Conservation (phyloP, 2,888 invertebrate species). For the Tethea ocularis region DNA sequence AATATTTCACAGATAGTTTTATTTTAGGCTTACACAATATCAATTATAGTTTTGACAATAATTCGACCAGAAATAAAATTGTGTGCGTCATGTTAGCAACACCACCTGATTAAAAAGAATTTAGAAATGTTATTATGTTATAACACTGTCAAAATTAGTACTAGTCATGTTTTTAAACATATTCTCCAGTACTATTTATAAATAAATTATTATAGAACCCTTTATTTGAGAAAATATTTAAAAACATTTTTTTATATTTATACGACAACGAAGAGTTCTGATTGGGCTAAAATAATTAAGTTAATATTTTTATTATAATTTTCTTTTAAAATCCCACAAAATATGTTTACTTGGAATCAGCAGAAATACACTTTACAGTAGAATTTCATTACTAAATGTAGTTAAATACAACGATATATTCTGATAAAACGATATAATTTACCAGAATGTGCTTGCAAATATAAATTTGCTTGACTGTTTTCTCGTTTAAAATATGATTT, state of each 20-base stretch:
- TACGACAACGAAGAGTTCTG: not conserved
- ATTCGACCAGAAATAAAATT: slow-evolving; percentile 27
- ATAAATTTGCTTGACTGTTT: not conserved
- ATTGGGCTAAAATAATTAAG: not conserved
- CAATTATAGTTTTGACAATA: slow-evolving; percentile 42
- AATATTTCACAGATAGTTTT: slow-evolving; percentile 54
- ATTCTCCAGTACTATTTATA: not conserved
- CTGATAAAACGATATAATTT: not conserved
- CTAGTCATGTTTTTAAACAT: not conserved
- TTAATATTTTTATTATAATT: too few relatives aligned
- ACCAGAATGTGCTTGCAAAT: not conserved
- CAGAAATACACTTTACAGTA: not conserved
- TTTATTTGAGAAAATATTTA: not conserved
- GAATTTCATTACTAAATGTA: not conserved
- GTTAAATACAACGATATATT: not conserved
- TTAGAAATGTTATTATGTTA: not conserved
- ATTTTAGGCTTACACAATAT: slow-evolving; percentile 64
- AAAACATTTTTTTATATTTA: not conserved
- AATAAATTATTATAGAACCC: not conserved
- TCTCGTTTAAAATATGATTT: not conserved
- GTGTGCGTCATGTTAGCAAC: not conserved
- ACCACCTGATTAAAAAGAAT: not conserved
- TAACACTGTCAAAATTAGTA: too few relatives aligned
- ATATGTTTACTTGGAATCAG: not conserved
- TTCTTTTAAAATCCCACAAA: too few relatives aligned